Conservation (phyloP, 37 sponge, comb jelly and placozoan species). For the Chondrilla cf. caribensis region DNA sequence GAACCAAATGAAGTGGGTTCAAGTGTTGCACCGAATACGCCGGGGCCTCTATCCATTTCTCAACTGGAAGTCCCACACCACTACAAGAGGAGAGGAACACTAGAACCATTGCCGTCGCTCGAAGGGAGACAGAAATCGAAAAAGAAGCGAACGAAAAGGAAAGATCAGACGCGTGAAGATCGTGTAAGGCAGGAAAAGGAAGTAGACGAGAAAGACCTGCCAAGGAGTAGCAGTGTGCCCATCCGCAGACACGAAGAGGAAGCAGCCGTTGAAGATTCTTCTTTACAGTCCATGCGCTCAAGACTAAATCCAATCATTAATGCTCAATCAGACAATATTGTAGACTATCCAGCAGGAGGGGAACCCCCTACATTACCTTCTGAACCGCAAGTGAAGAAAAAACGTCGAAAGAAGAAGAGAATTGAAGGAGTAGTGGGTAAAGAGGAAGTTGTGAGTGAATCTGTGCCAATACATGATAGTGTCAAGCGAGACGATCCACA, state of each 20-base stretch:
- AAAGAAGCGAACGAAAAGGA: slow-evolving; percentile 1
- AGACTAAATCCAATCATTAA: slow-evolving; percentile 51
- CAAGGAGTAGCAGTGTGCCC: not conserved
- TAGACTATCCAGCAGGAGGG: not conserved
- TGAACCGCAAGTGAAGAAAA: not conserved
- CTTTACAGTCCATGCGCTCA: slow-evolving; percentile 25
- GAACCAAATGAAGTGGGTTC: no score
- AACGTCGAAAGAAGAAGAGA: slow-evolving; percentile 1
- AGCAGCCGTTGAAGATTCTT: slow-evolving; percentile 10
- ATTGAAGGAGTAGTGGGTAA: not conserved
- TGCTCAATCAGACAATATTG: not conserved
- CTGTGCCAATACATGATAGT: not conserved
- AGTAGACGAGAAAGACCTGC: not conserved
- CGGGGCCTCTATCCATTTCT: not conserved
- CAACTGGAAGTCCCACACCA: not conserved
- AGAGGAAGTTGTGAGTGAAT: not conserved
- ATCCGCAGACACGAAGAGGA: not conserved
- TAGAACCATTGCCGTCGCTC: not conserved
- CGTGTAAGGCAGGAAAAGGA: not conserved
- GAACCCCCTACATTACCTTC: not conserved
- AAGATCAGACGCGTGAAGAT: not conserved
- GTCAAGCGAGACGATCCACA: not conserved
- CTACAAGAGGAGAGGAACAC: not conserved
- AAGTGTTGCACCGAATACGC: not conserved
- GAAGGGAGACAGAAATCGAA: not conserved